Evolutionary conservation across 1,140 invertebrate species (phyloP).

Genomic region (Nomia melanderi): DNA sequence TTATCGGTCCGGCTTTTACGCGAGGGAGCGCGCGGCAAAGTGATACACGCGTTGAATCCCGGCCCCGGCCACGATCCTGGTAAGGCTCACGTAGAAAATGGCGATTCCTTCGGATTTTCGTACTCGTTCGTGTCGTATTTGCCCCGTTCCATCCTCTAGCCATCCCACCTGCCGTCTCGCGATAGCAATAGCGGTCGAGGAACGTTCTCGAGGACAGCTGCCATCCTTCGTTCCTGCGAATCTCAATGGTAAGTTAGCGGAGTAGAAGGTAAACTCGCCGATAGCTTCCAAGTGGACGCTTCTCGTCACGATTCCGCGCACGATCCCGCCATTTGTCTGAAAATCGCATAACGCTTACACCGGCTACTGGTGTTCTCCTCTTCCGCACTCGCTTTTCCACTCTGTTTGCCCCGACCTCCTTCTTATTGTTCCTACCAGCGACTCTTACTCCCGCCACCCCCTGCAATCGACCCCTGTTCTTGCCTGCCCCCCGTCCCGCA

Average conservation of each 20-base stretch:
- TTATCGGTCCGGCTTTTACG: conserved; percentile 7
- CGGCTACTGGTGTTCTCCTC: conserved; percentile 24
- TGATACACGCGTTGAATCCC: conserved; percentile 13
- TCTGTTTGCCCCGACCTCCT: conserved; percentile 34
- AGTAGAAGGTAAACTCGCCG: conserved; percentile 59
- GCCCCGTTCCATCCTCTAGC: background rate
- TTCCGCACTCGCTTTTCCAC: conserved; percentile 24
- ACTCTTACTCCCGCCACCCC: background rate
- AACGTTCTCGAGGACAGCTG: conserved; percentile 62
- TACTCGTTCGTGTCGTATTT: conserved; percentile 53
- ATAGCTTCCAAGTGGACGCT: conserved; percentile 59
- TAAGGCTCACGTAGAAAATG: conserved; percentile 59
- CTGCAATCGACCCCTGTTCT: no score
- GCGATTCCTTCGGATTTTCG: conserved; percentile 58
- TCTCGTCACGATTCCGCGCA: conserved; percentile 65
- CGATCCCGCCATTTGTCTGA: conserved; percentile 75
- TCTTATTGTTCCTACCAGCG: conserved; percentile 16
- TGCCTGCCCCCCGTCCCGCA: background rate
- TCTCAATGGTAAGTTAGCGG: conserved; percentile 61
- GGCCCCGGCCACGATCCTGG: background rate
- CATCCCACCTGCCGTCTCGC: background rate
- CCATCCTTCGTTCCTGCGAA: conserved; percentile 60
- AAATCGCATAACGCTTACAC: conserved; percentile 76
- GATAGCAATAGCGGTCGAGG: conserved; percentile 38
- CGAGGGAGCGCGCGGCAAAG: conserved; percentile 28